Conservation (phyloP, 2,888 invertebrate species). For the Ennomos fuscantarius region DNA sequence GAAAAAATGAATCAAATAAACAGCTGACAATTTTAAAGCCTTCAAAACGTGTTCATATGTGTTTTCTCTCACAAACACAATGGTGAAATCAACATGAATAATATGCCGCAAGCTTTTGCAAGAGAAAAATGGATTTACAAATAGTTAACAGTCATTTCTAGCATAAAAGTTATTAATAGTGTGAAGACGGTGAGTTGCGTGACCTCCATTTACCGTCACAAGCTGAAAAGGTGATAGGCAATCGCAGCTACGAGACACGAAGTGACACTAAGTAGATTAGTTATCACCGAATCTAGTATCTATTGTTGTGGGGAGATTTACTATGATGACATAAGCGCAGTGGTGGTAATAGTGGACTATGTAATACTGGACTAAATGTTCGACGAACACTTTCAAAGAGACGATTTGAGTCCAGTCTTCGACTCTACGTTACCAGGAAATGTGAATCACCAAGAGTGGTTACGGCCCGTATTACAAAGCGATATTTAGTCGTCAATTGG, state of each 20-base stretch:
- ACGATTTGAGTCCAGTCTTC: too few relatives aligned
- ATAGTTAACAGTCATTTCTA: constrained; percentile 2
- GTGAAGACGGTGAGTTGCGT: neutral
- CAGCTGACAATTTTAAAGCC: too few relatives aligned
- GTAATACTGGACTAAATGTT: too few relatives aligned
- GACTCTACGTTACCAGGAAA: too few relatives aligned
- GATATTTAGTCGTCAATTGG: too few relatives aligned
- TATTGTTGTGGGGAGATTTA: neutral
- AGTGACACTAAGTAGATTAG: neutral
- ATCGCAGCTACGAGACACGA: neutral
- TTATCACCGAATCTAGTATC: neutral
- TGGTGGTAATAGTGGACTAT: too few relatives aligned
- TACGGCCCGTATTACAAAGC: too few relatives aligned
- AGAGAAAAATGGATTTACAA: constrained; percentile 8
- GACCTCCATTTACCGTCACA: constrained; percentile 4
- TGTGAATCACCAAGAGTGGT: too few relatives aligned
- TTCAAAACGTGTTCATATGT: neutral
- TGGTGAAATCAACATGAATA: constrained; percentile 4
- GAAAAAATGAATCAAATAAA: too few relatives aligned
- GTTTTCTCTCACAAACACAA: constrained; percentile 1
- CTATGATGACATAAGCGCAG: too few relatives aligned
- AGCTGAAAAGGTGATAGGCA: neutral
- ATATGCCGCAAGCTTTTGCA: constrained; percentile 1
- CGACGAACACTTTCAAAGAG: too few relatives aligned
- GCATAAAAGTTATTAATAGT: neutral